These are phyloP conservation scores for Gortyna flavago DNA, from an alignment of 2,888 invertebrate species.

Conservation along the genomic window DNA sequence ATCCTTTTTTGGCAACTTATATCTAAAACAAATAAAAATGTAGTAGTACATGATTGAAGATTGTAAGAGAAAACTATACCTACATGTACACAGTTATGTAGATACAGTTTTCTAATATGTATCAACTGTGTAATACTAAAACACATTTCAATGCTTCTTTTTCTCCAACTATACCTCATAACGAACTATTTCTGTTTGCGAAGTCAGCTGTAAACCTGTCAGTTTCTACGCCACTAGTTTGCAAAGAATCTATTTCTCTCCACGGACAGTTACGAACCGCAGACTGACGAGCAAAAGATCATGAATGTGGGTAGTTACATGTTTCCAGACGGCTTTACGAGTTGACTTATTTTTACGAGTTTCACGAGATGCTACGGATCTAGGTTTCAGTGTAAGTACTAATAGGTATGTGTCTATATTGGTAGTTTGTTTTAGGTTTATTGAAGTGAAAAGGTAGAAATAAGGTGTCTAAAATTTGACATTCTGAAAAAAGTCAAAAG, in stretches of 20 bases:
- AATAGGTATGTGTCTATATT: conserved; percentile 9
- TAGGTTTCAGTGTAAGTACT: background rate
- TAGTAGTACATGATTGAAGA: background rate
- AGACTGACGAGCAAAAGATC: conserved; percentile 46
- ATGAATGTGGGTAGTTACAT: conserved; percentile 42
- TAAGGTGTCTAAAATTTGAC: too few species aligned
- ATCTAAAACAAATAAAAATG: too few species aligned
- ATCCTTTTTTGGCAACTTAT: background rate
- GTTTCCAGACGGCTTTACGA: conserved; percentile 52
- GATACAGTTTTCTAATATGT: background rate
- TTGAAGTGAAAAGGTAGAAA: background rate
- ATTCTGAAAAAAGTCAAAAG: too few species aligned
- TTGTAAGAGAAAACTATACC: background rate
- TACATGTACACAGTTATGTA: background rate
- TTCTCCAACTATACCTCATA: background rate
- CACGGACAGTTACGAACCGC: conserved; percentile 30
- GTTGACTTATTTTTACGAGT: conserved; percentile 54
- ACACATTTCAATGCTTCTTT: background rate
- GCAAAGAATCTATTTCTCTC: conserved; percentile 42
- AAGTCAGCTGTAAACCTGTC: conserved; percentile 7
- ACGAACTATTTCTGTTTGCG: background rate
- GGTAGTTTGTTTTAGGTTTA: background rate
- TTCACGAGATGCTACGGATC: background rate
- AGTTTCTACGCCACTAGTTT: conserved; percentile 19
- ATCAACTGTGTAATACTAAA: background rate